Evolutionary conservation across 1,140 invertebrate species (phyloP), one percentile per base, ranked within the genome.

Genomic region (Lysiphlebus fabarum): DNA sequence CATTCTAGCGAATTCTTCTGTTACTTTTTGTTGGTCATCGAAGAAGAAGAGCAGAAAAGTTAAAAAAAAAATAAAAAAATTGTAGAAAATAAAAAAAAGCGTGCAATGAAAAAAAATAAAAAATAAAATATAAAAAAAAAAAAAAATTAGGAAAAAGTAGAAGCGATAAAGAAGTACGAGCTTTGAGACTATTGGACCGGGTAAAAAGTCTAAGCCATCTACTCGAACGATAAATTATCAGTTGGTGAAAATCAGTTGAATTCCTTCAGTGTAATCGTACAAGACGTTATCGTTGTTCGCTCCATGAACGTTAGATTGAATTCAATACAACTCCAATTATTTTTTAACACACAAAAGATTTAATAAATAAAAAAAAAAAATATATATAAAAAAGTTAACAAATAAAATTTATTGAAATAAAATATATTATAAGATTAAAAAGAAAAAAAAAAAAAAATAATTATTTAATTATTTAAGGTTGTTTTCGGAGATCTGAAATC

Each of bases 201-300:
- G 26, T 14, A 45, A 34, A 50, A 50, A 43, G 37, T 50, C 14
- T 9, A 50, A 58, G 44, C 40, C 40, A 40, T 37, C 37, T 57
- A 57, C 36, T 41, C 14, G 42, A 43, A 42, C 56, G 47, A 58
- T 58, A 58, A 58, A 58, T 58, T 58, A 58, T 41, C 14, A 33
- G 44, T 38, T 43, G 37, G 56, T 12, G 47, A 58, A 37, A 58
- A 58, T 58, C 56, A 50, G 47, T 42, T 37, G 41, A 58, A 58
- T 42, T 58, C 49, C 41, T 42, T 17, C 47, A 49, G 10, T 49
- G 47, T 49, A 49, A 49, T 49, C 47, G 26, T 11, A 49, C 36
- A 10, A 34, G 47, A 49, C 17, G 47, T 49, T 34, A 49, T 49
- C 33, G 47, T 34, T n/a, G 33, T 26, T 9, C 44, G 12, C 7